Evolutionary conservation across 1,140 invertebrate genomes (phyloP), one percentile per base, ranked within the genome.

Genomic region (Limonius californicus): DNA sequence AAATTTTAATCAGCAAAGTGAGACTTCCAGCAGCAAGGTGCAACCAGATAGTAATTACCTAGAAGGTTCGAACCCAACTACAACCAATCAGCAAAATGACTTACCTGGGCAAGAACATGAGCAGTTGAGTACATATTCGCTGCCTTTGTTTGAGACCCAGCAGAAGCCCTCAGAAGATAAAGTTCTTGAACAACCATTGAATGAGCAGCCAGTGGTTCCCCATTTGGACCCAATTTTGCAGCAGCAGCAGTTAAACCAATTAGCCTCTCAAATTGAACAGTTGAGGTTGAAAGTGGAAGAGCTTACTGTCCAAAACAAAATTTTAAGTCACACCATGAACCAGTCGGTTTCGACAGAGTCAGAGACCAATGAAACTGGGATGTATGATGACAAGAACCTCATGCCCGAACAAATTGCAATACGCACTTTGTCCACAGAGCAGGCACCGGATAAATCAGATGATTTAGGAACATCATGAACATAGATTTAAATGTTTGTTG

Each of bases 211-310:
- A 9, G 59, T 58, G n/a, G 23, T 27, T 4, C 23, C 3, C 3
- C 61, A 61, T 32, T 35, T 54, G 16, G 63, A 62, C 43, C 57
- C 59, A 9, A 62, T 70, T 7, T 53, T 65, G 14, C 72, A 75
- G 53, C 68, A 72, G 23, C 55, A 69, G 47, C 69, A 74, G 57
- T 66, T 76, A 30, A 72, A 63, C 20, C 68, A 74, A 57, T 55
- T 76, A 12, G 72, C 72, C 12, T 71, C 70, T 11, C 69, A 76
- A 64, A 71, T 76, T 20, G 67, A 74, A 63, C 63, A 74, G 57
- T 64, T 76, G 15, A 70, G 71, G 18, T 65, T 64, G 4, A 63
- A 68, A 61, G 65, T 76, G 11, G 67, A 74, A 47, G 66, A 70
- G 62, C 59, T 76, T 3, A 60, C 66, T 23, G 67, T 64, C 8